These are phyloP conservation scores for Lepidurus couesii DNA, from an alignment of 1,140 invertebrate genomes.

Conservation along the genomic window DNA sequence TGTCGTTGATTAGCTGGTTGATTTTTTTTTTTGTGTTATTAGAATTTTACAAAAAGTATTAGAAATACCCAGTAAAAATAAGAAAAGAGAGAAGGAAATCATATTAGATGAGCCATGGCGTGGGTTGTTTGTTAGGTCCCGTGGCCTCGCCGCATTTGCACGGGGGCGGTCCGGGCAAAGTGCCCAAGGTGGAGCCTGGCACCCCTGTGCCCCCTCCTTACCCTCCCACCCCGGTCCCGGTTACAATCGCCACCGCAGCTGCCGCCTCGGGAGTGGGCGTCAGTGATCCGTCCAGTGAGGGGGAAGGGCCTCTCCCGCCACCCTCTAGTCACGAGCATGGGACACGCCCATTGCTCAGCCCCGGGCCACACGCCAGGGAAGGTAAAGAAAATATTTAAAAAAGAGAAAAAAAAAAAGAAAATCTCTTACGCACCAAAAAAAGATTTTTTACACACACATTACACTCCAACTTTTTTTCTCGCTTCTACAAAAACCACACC, in stretches of 20 bases:
- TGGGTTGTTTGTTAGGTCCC: constrained; percentile 27
- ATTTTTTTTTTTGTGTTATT: not conserved
- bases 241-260: constrained; percentile 8
- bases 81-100: constrained; percentile 23
- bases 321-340: constrained; percentile 31
- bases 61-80: not conserved
- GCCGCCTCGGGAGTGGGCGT: constrained; percentile 24
- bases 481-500: constrained; percentile 7
- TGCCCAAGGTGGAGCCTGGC: constrained; percentile 35
- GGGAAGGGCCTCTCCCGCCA: constrained; percentile 3
- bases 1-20: constrained; percentile 4
- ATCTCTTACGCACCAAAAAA: not conserved
- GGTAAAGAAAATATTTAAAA: constrained; percentile 29
- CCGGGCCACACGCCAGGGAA: constrained; percentile 31
- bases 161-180: constrained; percentile 40
- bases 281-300: constrained; percentile 25
- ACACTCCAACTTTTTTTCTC: not conserved
- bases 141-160: constrained; percentile 38
- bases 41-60: not conserved
- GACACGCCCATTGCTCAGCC: constrained; percentile 25
- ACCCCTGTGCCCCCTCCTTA: constrained; percentile 19
- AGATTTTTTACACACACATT: no score
- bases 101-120: constrained; percentile 32
- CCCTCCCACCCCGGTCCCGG: constrained; percentile 22
- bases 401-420: not conserved